Evolutionary conservation across 2,797 vertebrate genomes (phyloP).

Genomic region (Sarcoramphus papa): DNA sequence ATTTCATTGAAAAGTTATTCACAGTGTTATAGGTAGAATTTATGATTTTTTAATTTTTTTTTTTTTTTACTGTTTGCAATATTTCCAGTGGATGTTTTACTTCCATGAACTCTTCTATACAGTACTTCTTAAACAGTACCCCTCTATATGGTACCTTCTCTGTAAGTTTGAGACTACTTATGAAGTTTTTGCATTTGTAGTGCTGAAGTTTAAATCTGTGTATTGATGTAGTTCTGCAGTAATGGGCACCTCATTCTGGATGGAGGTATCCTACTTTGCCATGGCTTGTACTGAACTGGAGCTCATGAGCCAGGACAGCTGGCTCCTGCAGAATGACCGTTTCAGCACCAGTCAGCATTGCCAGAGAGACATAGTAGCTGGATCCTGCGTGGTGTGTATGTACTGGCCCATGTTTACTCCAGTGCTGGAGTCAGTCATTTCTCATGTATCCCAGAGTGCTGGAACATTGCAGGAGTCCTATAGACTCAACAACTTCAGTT

Average conservation of each 20-base stretch:
- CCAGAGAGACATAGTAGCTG: not conserved
- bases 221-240: not conserved
- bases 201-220: not conserved
- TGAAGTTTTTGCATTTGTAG: not conserved
- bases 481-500: not conserved
- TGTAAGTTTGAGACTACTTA: not conserved
- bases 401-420: not conserved
- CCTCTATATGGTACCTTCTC: not conserved
- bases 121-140: not conserved
- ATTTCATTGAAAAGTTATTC: not conserved
- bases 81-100: not conserved
- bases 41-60: too few relatives aligned
- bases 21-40: not conserved
- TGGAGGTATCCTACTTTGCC: not conserved
- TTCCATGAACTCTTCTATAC: not conserved
- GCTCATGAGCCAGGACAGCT: not conserved
- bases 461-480: not conserved
- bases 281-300: not conserved
- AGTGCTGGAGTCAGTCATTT: not conserved
- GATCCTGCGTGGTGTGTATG: not conserved
- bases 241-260: not conserved
- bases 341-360: rapidly evolving
- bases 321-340: not conserved
- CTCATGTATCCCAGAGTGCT: not conserved
- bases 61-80: not conserved